phyloP scores from a whole-genome alignment of 2,888 invertebrate genomes.

The Drosophila anomalata region DNA sequence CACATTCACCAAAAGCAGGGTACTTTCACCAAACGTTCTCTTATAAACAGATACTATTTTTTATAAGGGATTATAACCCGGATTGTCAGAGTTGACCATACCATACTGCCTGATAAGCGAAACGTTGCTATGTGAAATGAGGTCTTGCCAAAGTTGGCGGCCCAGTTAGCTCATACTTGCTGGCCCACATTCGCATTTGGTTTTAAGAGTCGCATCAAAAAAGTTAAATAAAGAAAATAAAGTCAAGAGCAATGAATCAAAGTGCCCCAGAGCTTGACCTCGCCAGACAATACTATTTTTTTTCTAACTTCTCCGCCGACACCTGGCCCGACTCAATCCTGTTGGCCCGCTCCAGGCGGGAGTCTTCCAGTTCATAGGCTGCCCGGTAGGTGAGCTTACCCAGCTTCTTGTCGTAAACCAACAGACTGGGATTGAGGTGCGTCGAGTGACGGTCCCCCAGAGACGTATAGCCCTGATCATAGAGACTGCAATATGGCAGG shows the following conservation, averaged over 20 bases:
- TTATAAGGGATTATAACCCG: neutral
- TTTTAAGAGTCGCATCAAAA: slow-evolving; percentile 6
- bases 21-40: slow-evolving; percentile 15
- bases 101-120: slow-evolving; percentile 28
- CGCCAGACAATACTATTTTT: slow-evolving; percentile 13
- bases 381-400: slow-evolving; percentile 86
- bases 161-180: slow-evolving; percentile 62
- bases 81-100: slow-evolving; percentile 6
- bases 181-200: slow-evolving; percentile 42
- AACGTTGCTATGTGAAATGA: slow-evolving; percentile 20
- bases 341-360: slow-evolving; percentile 68
- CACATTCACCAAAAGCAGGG: slow-evolving; percentile 9
- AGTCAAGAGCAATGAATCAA: slow-evolving; percentile 30
- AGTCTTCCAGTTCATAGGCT: slow-evolving; percentile 86
- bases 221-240: neutral
- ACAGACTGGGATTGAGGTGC: slow-evolving; percentile 89
- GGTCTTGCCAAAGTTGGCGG: slow-evolving; percentile 33
- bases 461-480: slow-evolving; percentile 95
- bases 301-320: neutral
- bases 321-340: slow-evolving; percentile 47
- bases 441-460: slow-evolving; percentile 92
- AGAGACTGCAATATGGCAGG: slow-evolving; percentile 95
- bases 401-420: slow-evolving; percentile 84
- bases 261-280: slow-evolving; percentile 42
- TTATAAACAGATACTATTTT: slow-evolving; percentile 1